These are phyloP conservation scores for Microplitis manilae DNA, from an alignment of 2,888 invertebrate species.

Conservation along the genomic window DNA sequence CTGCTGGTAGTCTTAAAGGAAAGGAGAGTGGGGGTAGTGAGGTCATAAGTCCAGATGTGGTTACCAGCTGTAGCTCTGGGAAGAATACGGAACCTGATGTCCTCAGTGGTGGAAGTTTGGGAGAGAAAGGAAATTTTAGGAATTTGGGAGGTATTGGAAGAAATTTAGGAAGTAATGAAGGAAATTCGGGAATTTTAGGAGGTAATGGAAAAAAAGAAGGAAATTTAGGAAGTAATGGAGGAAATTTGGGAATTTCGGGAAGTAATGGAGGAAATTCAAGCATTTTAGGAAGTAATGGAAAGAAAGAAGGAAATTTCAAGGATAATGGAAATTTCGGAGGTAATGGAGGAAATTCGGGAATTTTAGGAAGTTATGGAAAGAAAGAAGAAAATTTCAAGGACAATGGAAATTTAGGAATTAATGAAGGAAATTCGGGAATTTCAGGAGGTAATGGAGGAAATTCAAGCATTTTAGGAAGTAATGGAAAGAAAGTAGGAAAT, in stretches of 20 bases:
- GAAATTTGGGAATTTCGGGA: not conserved
- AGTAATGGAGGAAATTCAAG: not conserved
- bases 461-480: not conserved
- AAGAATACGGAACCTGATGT: not conserved
- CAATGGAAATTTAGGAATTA: not conserved
- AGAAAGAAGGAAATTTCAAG: not conserved
- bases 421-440: not conserved
- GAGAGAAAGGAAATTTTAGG: not conserved
- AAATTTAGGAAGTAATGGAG: not conserved
- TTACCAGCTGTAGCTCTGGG: conserved; percentile 77
- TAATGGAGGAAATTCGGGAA: too few relatives aligned
- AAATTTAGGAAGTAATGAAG: not conserved
- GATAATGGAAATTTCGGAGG: too few relatives aligned
- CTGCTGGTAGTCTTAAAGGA: conserved; percentile 49
- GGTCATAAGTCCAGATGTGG: conserved; percentile 80
- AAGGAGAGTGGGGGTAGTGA: conserved; percentile 55
- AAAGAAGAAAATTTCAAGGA: too few relatives aligned
- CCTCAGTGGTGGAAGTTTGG: not conserved
- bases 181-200: not conserved
- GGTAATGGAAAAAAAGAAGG: not conserved
- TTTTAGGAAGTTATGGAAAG: too few relatives aligned
- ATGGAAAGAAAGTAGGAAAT: not conserved
- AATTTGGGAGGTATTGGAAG: not conserved
- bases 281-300: not conserved
- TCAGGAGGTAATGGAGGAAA: not conserved